Evolutionary conservation across 2,888 invertebrate species (phyloP).

Genomic region (Eurytoma californica): DNA sequence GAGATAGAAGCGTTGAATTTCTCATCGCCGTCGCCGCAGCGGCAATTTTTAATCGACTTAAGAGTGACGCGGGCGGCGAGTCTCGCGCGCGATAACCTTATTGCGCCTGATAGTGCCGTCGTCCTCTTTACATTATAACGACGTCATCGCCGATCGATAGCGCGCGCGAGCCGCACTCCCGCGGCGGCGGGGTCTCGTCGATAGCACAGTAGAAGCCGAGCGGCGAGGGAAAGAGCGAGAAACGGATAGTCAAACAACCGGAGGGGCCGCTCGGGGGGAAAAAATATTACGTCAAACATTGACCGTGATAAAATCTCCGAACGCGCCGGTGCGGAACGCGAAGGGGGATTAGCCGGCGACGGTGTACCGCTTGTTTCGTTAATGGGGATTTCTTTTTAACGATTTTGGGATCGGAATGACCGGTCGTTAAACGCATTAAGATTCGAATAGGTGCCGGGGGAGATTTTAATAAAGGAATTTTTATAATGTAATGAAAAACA

Average conservation of each 20-base stretch:
- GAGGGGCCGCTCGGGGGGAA: background rate
- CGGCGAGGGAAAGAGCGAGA: conserved; percentile 17
- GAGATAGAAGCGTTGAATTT: conserved; percentile 22
- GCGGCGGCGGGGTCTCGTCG: conserved; percentile 22
- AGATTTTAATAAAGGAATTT: no score
- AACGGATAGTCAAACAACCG: conserved; percentile 38
- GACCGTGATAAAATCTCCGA: conserved; percentile 50
- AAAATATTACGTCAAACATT: conserved; percentile 54
- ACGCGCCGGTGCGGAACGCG: background rate
- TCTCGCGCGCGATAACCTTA: conserved; percentile 49
- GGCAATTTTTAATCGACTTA: conserved; percentile 49
- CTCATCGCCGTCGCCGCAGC: conserved; percentile 9
- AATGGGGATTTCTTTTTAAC: no score
- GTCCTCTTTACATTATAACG: conserved; percentile 54
- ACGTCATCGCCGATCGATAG: conserved; percentile 54
- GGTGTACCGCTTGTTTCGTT: no score
- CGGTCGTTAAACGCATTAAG: no score
- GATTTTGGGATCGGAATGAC: no score
- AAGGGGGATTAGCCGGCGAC: conserved; percentile 10
- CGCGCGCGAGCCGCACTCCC: conserved; percentile 24
- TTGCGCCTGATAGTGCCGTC: conserved; percentile 47
- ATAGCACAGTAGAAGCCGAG: conserved; percentile 23
- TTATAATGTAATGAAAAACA: no score
- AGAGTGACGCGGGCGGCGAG: conserved; percentile 22
- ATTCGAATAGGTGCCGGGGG: no score